A percentile compares a stretch with the other conserved stretches of the same genome.
phyloP scores from a whole-genome alignment of 2,888 invertebrate species.

The Lasioglossum vierecki region DNA sequence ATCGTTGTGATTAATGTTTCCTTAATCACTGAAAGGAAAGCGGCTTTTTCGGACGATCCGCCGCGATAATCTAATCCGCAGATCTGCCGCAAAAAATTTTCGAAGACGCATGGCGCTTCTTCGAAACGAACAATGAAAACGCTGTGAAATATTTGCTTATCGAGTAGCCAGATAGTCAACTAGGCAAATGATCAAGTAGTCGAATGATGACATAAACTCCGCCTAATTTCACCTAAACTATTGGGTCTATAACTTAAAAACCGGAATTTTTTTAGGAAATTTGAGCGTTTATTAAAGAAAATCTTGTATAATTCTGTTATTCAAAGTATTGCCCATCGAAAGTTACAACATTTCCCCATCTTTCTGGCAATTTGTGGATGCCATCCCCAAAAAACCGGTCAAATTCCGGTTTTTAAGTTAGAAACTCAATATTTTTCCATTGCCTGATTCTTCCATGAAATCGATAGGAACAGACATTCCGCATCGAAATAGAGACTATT shows the following conservation, averaged over 20 bases:
- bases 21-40: conserved; percentile 6
- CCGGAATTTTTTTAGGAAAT: too few relatives aligned
- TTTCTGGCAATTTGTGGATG: too few relatives aligned
- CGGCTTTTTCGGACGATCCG: neutral
- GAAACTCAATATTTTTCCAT: neutral
- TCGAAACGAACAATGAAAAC: neutral
- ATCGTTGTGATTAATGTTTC: conserved; percentile 14
- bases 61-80: neutral
- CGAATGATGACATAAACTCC: neutral
- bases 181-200: neutral
- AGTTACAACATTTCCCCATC: too few relatives aligned
- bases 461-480: neutral
- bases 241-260: too few relatives aligned
- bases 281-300: too few relatives aligned
- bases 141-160: neutral
- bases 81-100: neutral
- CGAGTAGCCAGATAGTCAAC: neutral
- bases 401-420: too few relatives aligned
- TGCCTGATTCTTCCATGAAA: neutral
- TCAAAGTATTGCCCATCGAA: too few relatives aligned
- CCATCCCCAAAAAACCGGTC: too few relatives aligned
- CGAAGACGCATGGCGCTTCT: neutral
- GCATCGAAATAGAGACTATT: neutral
- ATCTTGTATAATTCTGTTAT: too few relatives aligned
- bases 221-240: neutral